phyloP scores from a whole-genome alignment of 53 echinoderm and acorn worm genomes.

The Holothuria scabra region DNA sequence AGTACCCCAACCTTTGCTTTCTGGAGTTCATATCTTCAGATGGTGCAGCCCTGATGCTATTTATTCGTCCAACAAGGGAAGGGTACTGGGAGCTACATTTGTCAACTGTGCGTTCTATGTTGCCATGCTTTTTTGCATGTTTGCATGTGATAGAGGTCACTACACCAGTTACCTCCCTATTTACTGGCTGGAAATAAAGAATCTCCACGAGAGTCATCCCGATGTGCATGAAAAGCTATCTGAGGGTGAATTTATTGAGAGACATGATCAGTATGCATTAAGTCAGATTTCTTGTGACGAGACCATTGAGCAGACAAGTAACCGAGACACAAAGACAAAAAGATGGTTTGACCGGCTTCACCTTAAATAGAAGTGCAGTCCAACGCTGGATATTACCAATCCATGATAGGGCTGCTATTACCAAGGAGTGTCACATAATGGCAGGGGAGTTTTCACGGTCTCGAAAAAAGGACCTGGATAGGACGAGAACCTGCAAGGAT shows the following conservation, averaged over 20 bases:
- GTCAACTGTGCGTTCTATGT: constrained; percentile 45
- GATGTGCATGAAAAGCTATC: constrained; percentile 23
- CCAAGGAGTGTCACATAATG: constrained; percentile 55
- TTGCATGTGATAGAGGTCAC: constrained; percentile 63
- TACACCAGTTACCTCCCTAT: constrained; percentile 62
- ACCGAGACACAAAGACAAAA: constrained; percentile 66
- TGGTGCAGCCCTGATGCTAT: constrained; percentile 23
- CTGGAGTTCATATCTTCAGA: constrained; percentile 38
- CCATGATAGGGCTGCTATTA: constrained; percentile 51
- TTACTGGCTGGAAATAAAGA: constrained; percentile 64
- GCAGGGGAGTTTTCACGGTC: constrained; percentile 33
- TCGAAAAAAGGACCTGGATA: constrained; percentile 46
- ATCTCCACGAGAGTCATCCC: constrained; percentile 54
- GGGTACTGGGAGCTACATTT: constrained; percentile 67
- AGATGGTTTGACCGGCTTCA: constrained; percentile 64
- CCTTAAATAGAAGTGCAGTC: constrained; percentile 52
- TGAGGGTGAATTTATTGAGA: constrained; percentile 58
- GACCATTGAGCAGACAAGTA: constrained; percentile 61
- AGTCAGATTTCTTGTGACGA: constrained; percentile 57
- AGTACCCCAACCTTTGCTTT: neutral
- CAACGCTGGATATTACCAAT: constrained; percentile 48
- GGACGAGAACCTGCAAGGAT: neutral
- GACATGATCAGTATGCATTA: constrained; percentile 62
- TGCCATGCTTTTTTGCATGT: constrained; percentile 70
- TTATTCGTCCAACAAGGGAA: constrained; percentile 31